phyloP scores from a whole-genome alignment of 2,797 vertebrate genomes.

The Gymnodraco acuticeps region DNA sequence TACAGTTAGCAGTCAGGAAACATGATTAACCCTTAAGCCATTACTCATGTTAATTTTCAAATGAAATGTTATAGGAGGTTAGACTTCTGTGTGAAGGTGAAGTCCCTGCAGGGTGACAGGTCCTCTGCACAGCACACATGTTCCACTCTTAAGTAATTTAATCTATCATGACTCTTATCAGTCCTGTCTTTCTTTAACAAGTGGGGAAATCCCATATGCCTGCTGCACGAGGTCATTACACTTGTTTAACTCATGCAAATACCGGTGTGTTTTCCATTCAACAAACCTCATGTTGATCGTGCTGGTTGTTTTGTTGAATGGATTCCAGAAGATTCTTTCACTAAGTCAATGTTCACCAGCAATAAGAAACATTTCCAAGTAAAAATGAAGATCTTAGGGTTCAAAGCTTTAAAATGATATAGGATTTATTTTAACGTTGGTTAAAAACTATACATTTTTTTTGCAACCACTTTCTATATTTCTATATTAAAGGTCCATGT shows the following conservation, averaged over 20 bases:
- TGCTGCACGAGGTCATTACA: conserved; percentile 17
- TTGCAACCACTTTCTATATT: not conserved
- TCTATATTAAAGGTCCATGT: not conserved
- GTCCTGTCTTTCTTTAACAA: conserved; percentile 31
- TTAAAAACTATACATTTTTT: too few relatives aligned
- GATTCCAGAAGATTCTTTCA: conserved; percentile 5
- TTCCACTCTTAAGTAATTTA: conserved; percentile 46
- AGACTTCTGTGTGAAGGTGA: conserved; percentile 3
- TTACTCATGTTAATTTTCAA: not conserved
- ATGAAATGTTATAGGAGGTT: not conserved
- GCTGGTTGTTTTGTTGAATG: conserved; percentile 4
- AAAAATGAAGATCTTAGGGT: not conserved
- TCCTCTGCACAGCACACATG: conserved; percentile 48
- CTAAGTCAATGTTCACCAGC: not conserved
- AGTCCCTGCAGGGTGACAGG: conserved; percentile 29
- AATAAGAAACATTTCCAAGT: not conserved
- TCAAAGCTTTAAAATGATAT: not conserved
- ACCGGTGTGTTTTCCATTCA: conserved; percentile 15
- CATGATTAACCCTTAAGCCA: conserved; percentile 17
- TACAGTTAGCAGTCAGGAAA: conserved; percentile 1
- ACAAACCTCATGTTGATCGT: conserved; percentile 3
- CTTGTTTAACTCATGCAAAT: conserved; percentile 29
- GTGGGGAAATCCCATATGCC: conserved; percentile 24
- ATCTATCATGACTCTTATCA: conserved; percentile 45
- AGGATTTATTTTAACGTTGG: not conserved